Base-by-base conservation (phyloP, 2,113 vertebrate species). In the Tenrec ecaudatus region DNA sequence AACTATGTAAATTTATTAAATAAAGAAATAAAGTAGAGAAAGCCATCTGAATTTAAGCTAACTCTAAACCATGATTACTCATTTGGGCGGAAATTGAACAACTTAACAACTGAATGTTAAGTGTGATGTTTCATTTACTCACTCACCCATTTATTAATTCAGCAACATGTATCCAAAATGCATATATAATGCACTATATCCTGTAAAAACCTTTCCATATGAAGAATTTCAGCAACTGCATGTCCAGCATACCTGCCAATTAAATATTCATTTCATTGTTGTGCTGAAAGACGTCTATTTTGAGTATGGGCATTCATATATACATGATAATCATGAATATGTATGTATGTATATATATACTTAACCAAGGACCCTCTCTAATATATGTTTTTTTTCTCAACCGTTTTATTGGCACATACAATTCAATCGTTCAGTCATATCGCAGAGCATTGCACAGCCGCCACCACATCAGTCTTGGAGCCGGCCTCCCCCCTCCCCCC, bases 31-130 rank as follows among this genome's bases (percentile, higher is more conserved):
- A 53, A 53, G 6, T 6, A 82, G 40, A 85, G 86, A 71, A 69
- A 85, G 40, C 57, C 36, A 85, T 16, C 31, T 85, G n/a, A 69
- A 62, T 85, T 91, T 71, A 90, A 79, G 64, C 53, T 62, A 78
- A 93, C 16, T 84, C 16, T 23, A 82, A 87, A 82, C 23, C 68
- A 31, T 27, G 31, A 79, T 53, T 10, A 53, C 47, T 53, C 12
- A 10, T 22, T 75, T 75, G 57, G 43, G 82, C 91, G 40, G n/a
- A 57, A n/a, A 11, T 5, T 15, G 10, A 68, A 6, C 71, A 73
- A 40, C n/a, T 57, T 69, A 47, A 43, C 36, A 29, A 80, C 0
- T 58, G 36, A 79, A 82, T 62, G 33, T 78, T 82, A 89, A 82
- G 12, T 31, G 40, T 86, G 64, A 82, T 43, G 86, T 4, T 73